Conservation (phyloP, 2,113 vertebrate genomes). For the Microcebus griseorufus region DNA sequence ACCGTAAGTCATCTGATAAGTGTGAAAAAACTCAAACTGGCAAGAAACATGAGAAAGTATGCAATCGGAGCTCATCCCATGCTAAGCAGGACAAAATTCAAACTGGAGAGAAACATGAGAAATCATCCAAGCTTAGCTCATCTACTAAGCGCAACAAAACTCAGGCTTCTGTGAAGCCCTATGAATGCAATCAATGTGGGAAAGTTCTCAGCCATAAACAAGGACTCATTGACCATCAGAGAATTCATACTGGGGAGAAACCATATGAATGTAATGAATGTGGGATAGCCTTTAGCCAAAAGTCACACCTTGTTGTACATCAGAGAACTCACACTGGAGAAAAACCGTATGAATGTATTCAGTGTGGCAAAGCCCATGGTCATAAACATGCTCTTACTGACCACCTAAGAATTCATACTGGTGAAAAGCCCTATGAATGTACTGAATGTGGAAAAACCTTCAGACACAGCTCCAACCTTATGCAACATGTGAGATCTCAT, state of each 20-base stretch:
- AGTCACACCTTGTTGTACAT: slow-evolving; percentile 78
- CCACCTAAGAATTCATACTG: slow-evolving; percentile 77
- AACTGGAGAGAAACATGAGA: slow-evolving; percentile 64
- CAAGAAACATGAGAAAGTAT: slow-evolving; percentile 73
- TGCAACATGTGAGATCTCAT: slow-evolving; percentile 75
- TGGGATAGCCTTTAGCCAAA: slow-evolving; percentile 81
- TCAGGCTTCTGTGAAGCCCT: slow-evolving; percentile 60
- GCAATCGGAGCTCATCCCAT: slow-evolving; percentile 16
- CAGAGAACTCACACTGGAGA: slow-evolving; percentile 79
- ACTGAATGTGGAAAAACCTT: slow-evolving; percentile 77
- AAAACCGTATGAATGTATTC: slow-evolving; percentile 74
- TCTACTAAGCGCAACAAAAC: slow-evolving; percentile 49
- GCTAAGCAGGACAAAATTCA: slow-evolving; percentile 60
- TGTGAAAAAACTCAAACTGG: slow-evolving; percentile 56
- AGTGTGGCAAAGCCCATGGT: slow-evolving; percentile 77
- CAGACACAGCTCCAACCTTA: slow-evolving; percentile 77
- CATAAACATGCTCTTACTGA: slow-evolving; percentile 79
- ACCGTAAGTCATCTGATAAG: slow-evolving; percentile 53
- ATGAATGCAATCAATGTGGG: slow-evolving; percentile 72
- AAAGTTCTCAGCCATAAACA: slow-evolving; percentile 80
- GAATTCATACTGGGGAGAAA: slow-evolving; percentile 78
- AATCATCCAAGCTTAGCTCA: slow-evolving; percentile 46
- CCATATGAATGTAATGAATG: slow-evolving; percentile 80
- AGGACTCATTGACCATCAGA: slow-evolving; percentile 74
- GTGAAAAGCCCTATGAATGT: slow-evolving; percentile 77